Conservation (phyloP, 1,140 invertebrate genomes). For the Danaus plexippus region DNA sequence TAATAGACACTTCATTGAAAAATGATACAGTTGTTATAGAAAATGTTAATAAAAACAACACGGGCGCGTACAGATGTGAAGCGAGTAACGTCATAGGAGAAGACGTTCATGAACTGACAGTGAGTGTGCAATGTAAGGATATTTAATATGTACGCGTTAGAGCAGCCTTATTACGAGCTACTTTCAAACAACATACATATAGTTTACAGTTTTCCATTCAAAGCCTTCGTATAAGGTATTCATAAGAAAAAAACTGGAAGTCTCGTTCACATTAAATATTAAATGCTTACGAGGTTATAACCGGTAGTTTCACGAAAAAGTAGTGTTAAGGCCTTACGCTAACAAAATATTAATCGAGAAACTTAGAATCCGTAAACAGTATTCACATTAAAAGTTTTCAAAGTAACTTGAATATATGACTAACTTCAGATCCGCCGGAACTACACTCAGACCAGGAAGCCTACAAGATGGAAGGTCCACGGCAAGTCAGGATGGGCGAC, state of each 20-base stretch:
- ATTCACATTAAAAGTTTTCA: too few relatives aligned
- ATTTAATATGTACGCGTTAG: neutral
- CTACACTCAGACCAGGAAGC: slow-evolving; percentile 14
- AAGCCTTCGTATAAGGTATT: too few relatives aligned
- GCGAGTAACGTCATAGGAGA: slow-evolving; percentile 47
- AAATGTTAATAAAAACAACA: slow-evolving; percentile 21
- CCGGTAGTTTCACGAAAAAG: too few relatives aligned
- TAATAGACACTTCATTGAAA: neutral
- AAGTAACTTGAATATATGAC: neutral
- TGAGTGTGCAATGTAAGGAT: slow-evolving; percentile 56
- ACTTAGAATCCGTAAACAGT: too few relatives aligned
- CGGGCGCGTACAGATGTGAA: slow-evolving; percentile 49
- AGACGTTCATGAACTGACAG: slow-evolving; percentile 37
- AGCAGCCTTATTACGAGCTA: too few relatives aligned
- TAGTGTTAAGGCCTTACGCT: too few relatives aligned
- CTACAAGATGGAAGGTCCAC: slow-evolving; percentile 11
- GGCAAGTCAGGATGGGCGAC: slow-evolving; percentile 34
- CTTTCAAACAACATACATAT: too few relatives aligned
- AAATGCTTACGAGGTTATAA: too few relatives aligned
- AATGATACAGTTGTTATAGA: slow-evolving; percentile 24
- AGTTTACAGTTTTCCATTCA: too few relatives aligned
- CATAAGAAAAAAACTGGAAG: neutral
- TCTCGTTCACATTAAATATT: neutral
- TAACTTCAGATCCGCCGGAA: slow-evolving; percentile 44
- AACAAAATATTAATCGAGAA: too few relatives aligned